A percentile compares a stretch with the other conserved stretches of the same genome.
phyloP scores from a whole-genome alignment of 37 sponge, comb jelly and placozoan species.

The Hormiphora californensis region DNA sequence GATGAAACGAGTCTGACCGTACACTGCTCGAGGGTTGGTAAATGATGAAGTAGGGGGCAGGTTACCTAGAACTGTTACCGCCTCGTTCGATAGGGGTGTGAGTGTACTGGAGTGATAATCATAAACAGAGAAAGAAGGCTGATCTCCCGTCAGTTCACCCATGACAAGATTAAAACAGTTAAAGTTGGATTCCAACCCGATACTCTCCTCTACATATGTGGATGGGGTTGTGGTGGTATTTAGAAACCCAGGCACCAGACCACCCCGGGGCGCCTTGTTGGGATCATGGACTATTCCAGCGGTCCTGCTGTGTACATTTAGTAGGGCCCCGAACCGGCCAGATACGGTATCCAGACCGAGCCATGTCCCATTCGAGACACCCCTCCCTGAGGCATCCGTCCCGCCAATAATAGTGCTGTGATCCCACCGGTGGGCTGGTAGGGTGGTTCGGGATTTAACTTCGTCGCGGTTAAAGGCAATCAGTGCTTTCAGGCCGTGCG shows the following conservation, averaged over 20 bases:
- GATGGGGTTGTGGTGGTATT: background rate
- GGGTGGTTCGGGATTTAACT: background rate
- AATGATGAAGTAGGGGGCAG: background rate
- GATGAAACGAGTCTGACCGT: background rate
- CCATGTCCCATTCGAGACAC: constrained; percentile 12
- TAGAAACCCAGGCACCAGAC: constrained; percentile 8
- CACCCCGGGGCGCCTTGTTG: background rate
- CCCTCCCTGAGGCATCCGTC: background rate
- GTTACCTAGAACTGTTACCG: no score
- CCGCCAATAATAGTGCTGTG: background rate
- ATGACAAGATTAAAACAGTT: constrained; percentile 15
- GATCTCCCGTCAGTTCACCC: background rate
- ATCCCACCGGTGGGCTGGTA: background rate
- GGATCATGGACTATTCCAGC: background rate
- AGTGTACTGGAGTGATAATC: background rate
- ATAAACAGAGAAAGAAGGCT: background rate
- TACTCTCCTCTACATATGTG: no score
- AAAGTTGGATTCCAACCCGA: background rate
- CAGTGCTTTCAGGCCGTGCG: background rate
- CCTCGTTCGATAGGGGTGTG: background rate
- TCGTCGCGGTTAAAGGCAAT: constrained; percentile 45
- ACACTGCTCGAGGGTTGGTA: background rate
- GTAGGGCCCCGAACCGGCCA: background rate
- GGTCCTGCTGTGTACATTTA: background rate
- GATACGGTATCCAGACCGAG: background rate